Conservation (phyloP, 2,888 invertebrate genomes). For the Hetaerina titia region DNA sequence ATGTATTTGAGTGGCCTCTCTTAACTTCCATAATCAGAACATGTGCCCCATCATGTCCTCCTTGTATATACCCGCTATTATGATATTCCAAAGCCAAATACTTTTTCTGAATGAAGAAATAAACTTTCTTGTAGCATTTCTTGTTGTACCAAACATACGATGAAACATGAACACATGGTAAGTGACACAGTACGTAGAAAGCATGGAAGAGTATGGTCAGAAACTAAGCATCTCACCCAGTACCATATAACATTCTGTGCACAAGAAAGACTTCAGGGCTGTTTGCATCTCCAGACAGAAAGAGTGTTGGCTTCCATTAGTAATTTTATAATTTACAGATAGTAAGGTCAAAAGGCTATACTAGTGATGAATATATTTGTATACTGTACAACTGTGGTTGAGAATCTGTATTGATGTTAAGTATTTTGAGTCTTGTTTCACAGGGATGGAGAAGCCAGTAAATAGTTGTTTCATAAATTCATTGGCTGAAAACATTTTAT, state of each 20-base stretch:
- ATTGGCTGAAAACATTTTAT: background rate
- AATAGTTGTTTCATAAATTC: background rate
- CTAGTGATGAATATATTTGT: constrained; percentile 67
- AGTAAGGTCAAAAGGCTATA: constrained; percentile 67
- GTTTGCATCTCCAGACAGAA: constrained; percentile 65
- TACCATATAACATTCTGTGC: constrained; percentile 59
- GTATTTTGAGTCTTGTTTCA: constrained; percentile 24
- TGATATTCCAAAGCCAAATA: constrained; percentile 65
- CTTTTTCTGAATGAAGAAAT: constrained; percentile 67
- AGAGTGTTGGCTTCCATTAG: constrained; percentile 63
- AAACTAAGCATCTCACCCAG: constrained; percentile 51
- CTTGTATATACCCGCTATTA: constrained; percentile 63
- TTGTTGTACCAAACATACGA: constrained; percentile 62
- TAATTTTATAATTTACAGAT: constrained; percentile 67
- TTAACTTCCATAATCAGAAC: constrained; percentile 55
- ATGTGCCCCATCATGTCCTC: constrained; percentile 54
- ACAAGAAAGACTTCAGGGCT: constrained; percentile 60
- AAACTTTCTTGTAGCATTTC: constrained; percentile 65
- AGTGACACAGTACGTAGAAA: constrained; percentile 56
- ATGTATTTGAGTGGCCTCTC: constrained; percentile 56
- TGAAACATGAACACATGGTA: constrained; percentile 66
- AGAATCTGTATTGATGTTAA: constrained; percentile 43
- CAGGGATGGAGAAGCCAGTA: constrained; percentile 32
- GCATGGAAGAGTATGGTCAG: constrained; percentile 63
- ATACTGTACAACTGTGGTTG: constrained; percentile 64